Evolutionary conservation across 2,113 vertebrate genomes (phyloP).

Genomic region (Pelecanus crispus): DNA sequence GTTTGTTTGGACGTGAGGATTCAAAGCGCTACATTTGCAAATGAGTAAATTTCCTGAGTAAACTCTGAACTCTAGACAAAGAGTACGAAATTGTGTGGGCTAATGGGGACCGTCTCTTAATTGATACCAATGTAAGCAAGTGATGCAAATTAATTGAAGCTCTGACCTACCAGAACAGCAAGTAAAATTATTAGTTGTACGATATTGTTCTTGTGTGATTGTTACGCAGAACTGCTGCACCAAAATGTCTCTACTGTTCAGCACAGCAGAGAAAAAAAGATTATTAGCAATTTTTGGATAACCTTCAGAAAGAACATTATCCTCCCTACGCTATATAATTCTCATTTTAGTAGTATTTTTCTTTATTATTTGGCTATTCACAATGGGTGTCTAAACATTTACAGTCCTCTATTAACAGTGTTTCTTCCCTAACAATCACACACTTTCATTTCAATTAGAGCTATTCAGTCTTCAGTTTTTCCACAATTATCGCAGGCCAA

Average conservation of each 20-base stretch:
- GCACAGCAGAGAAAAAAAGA: not conserved
- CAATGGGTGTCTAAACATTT: constrained; percentile 79
- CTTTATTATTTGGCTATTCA: constrained; percentile 70
- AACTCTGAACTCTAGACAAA: constrained; percentile 56
- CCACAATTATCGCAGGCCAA: constrained; percentile 64
- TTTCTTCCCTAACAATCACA: constrained; percentile 70
- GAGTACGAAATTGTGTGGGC: constrained; percentile 11
- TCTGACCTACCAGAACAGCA: constrained; percentile 38
- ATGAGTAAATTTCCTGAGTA: constrained; percentile 23
- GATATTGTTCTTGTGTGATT: constrained; percentile 33
- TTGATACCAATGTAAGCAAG: constrained; percentile 33
- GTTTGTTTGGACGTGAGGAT: constrained; percentile 26
- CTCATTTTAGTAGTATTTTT: constrained; percentile 62
- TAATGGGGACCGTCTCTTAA: constrained; percentile 10
- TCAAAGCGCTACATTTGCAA: constrained; percentile 35
- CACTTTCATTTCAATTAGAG: constrained; percentile 78
- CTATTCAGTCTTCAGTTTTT: constrained; percentile 70
- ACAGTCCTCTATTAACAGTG: constrained; percentile 67
- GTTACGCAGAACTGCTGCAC: constrained; percentile 31
- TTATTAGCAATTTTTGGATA: constrained; percentile 55
- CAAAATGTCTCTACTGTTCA: not conserved
- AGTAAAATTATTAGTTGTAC: constrained; percentile 55
- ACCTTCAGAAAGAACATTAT: constrained; percentile 30
- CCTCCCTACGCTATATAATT: constrained; percentile 26
- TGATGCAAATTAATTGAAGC: constrained; percentile 55